Base-by-base conservation (phyloP, 1,140 invertebrate genomes). In the Monochamus saltuarius region DNA sequence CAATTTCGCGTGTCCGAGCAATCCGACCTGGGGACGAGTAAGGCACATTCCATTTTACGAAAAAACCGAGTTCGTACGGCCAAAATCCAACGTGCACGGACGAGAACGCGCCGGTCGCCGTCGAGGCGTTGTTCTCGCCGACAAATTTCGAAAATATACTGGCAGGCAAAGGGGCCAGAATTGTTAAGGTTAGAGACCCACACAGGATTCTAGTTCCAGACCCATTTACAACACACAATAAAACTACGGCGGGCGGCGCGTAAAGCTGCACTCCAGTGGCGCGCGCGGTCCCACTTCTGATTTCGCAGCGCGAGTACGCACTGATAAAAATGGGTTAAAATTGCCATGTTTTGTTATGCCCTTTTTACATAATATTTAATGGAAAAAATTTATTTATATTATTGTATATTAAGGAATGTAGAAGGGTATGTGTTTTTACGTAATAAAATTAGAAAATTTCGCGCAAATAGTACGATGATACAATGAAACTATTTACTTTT, bases 181-280 rank as follows among this genome's bases (percentile, higher is more conserved):
- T 51, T 52, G 56, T 55, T 46, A 59, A 68, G 66, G 66, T 68
- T 66, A 65, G 61, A 64, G 66, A 68, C 66, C 66, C 59, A 66
- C 64, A 61, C 60, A 42, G 57, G 62, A 68, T 66, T 66, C 66
- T 68, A 63, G 66, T 67, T 64, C 63, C 62, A 69, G 65, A 51
- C 67, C 60, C 66, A 67, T 69, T 71, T 69, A 71, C 65, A 62
- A 58, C 63, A 60, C 52, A 71, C 65, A 71, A 67, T 71, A 71
- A 69, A 64, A 68, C 50, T 47, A 56, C 58, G 51, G 16, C 39
- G 34, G 42, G 38, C 17, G 34, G 58, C 29, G 35, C 49, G 49
- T 34, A 45, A 46, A 40, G 53, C 14, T 54, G 58, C 49, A 42
- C 54, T 46, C 13, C 56, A 49, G 56, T 57, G 43, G 56, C 45